Base-by-base conservation (phyloP, 2,888 invertebrate species). In the Gasteruption jaculator region DNA sequence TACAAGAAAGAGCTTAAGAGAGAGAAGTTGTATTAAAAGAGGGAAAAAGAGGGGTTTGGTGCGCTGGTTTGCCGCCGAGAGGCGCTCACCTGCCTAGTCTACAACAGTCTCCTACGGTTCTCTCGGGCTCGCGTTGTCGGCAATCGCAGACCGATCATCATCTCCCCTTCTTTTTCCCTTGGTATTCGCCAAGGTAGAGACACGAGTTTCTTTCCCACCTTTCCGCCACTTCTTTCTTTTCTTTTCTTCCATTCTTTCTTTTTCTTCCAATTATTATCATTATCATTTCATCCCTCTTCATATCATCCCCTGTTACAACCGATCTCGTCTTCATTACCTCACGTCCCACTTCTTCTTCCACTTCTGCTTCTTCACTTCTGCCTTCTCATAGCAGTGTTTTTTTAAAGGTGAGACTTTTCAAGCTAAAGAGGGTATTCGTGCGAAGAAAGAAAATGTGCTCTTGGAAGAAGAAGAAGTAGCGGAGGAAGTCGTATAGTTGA, bases 61-160 rank as follows among this genome's bases (percentile, higher is more conserved):
- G 52, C 53, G 48, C 38, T 45, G 37, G 48, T 52, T 47, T 48
- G 57, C 60, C 60, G 55, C 60, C 52, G 52, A 49, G 57, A 47
- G 61, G 59, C 61, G 59, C 56, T 59, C 54, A 58, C 58, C 56
- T 58, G 56, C 52, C 43, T 54, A 48, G 50, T 41, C 50, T 42
- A 53, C 53, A 54, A 56, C 54, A 55, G 55, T 55, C 55, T 56
- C 56, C 45, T 52, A 56, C 54, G 43, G 53, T 47, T 51, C 56
- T 46, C 43, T 54, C 56, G 39, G 49, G 43, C 49, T 43, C 43
- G 55, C 50, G 32, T 57, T 52, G 52, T 43, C 43, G 40, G 43
- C 50, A 48, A 56, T 52, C 57, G 48, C 50, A 46, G 52, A 41
- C 43, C 20, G 39, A 40, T 46, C 41, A 31, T 41, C 43, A 43